A percentile compares a stretch with the other conserved stretches of the same genome.
phyloP scores from a whole-genome alignment of 2,888 invertebrate genomes.

The Eupithecia inturbata region DNA sequence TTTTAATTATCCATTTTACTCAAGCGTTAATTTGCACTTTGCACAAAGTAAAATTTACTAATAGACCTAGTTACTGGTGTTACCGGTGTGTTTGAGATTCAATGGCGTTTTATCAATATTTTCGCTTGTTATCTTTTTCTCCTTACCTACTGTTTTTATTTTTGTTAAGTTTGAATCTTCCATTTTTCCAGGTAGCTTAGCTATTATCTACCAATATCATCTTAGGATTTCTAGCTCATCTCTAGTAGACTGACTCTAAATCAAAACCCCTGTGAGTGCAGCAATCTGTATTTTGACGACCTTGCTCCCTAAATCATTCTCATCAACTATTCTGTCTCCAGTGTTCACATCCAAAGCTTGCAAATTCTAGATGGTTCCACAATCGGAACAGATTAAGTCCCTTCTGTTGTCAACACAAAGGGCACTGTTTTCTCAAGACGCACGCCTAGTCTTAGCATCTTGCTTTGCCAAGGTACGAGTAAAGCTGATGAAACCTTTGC shows the following conservation, averaged over 20 bases:
- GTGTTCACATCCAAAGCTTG: constrained; percentile 33
- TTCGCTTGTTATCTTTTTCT: background rate
- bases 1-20: background rate
- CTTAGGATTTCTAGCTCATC: background rate
- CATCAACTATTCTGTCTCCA: constrained; percentile 31
- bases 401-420: constrained; percentile 8
- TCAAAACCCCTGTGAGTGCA: background rate
- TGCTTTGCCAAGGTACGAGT: background rate
- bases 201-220: background rate
- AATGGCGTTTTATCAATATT: background rate
- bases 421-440: constrained; percentile 11
- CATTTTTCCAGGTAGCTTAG: background rate
- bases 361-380: constrained; percentile 16
- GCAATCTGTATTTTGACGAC: constrained; percentile 4
- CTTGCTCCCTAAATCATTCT: constrained; percentile 14
- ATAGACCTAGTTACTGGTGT: background rate
- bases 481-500: background rate
- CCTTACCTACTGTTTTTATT: background rate
- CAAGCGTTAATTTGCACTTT: background rate
- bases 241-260: background rate
- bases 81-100: too few species aligned
- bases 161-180: background rate
- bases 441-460: background rate
- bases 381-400: constrained; percentile 17
- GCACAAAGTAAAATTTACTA: background rate